Base-by-base conservation (phyloP, 2,797 vertebrate genomes). In the Enteromius trimaculatus region DNA sequence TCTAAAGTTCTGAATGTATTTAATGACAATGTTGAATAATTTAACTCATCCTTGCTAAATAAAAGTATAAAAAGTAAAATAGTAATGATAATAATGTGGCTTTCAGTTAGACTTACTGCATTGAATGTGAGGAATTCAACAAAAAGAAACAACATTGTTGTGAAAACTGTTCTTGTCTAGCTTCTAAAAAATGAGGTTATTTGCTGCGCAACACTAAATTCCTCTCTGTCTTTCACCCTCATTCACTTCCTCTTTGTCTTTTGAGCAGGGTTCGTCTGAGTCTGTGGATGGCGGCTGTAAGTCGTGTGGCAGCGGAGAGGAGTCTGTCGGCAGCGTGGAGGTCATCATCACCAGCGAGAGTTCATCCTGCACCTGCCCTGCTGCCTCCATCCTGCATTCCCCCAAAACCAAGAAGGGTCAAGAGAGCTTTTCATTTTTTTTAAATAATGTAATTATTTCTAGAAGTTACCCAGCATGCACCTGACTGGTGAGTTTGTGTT, bases 371-470 rank as follows among this genome's bases (percentile, higher is more conserved):
- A 96, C 91, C 86, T 99, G 96, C 91, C 92, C 96, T 66, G 92
- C 94, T 77, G 90, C 92, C 84, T 92, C 93, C 88, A 96, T 96
- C 74, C 92, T 96, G 92, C 93, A 91, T 77, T 97, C 96, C 23
- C 95, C 96, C 82, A 96, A 96, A 94, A 94, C 93, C 71, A 96
- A 97, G 92, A 98, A 95, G 93, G 97, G 97, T 98, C 91, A 6
- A 62, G 21, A 37, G 16, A 42, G 17, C 26, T 31, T 31, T 60
- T 13, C 2, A 3, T 34, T 44, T 29, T 71, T 44, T 19, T 34
- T 1, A 65, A 64, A 34, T 65, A 19, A 26, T 29, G 4, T 6
- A 49, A 1, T 29, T 47, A 47, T 49, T 14, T 4, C 23, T 4
- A 49, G 26, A 51, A 9, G 29, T 34, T 49, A 14, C 17, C 31